phyloP scores from a whole-genome alignment of 2,113 vertebrate species.

The Gadus chalcogrammus region DNA sequence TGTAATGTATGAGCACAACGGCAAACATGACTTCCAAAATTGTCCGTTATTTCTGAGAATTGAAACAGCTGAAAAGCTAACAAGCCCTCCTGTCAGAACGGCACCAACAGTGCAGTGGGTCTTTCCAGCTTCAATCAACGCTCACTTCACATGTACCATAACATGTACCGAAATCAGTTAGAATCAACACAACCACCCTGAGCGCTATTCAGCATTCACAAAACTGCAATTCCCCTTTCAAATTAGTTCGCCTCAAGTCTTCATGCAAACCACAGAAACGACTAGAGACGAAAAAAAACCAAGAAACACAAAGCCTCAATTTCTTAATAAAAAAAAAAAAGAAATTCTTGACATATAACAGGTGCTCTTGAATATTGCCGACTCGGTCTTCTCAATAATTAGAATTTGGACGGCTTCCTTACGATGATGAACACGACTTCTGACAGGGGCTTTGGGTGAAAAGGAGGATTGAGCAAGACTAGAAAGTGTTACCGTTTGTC shows the following conservation, averaged over 20 bases:
- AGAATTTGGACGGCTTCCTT: constrained; percentile 45
- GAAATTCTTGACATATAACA: constrained; percentile 44
- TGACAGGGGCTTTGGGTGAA: constrained; percentile 59
- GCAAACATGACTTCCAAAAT: constrained; percentile 48
- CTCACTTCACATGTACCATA: constrained; percentile 27
- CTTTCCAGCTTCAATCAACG: constrained; percentile 13
- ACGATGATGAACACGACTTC: constrained; percentile 50
- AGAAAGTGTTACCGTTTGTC: constrained; percentile 49
- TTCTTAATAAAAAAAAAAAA: constrained; percentile 17
- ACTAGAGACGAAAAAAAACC: constrained; percentile 28
- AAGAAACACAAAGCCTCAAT: constrained; percentile 27
- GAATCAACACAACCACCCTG: constrained; percentile 14
- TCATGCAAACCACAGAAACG: constrained; percentile 15
- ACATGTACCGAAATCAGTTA: constrained; percentile 12
- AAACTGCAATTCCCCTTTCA: constrained; percentile 22
- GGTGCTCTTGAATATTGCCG: constrained; percentile 30
- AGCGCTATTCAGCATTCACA: neutral
- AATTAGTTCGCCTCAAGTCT: constrained; percentile 6
- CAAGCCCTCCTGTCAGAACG: constrained; percentile 6
- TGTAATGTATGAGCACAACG: neutral
- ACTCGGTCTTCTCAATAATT: constrained; percentile 42
- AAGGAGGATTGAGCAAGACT: constrained; percentile 59
- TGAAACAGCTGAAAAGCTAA: constrained; percentile 29
- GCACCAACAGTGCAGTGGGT: constrained; percentile 23
- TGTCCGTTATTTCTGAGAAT: constrained; percentile 16